Percentiles rank a stretch among this genome's conserved stretches.
These are phyloP conservation scores for Ichneumon xanthorius DNA, from an alignment of 2,888 invertebrate species.

Conservation along the genomic window DNA sequence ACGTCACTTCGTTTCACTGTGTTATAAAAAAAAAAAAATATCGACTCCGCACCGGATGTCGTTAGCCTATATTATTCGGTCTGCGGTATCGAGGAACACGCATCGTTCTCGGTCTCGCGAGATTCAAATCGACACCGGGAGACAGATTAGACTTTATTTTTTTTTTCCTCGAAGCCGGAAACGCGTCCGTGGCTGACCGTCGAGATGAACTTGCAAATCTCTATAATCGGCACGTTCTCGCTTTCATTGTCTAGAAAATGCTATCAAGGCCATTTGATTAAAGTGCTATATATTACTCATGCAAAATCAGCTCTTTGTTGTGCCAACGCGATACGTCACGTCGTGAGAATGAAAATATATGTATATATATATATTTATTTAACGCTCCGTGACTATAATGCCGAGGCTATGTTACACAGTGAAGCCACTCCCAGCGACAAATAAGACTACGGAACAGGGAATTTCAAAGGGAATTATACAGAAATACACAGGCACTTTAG, in stretches of 20 bases:
- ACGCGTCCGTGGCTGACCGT: neutral
- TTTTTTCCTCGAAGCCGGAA: neutral
- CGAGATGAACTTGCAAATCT: slow-evolving; percentile 28
- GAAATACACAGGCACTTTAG: neutral
- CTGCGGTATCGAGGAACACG: neutral
- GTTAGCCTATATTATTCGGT: neutral
- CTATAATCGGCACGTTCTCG: slow-evolving; percentile 7
- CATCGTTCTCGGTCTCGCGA: neutral
- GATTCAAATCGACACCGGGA: neutral
- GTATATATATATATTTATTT: neutral
- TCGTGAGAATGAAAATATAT: neutral
- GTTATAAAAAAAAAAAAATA: no score
- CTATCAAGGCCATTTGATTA: no score
- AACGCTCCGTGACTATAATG: slow-evolving; percentile 3
- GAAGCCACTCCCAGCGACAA: slow-evolving; percentile 2
- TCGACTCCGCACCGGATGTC: neutral
- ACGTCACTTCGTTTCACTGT: no score
- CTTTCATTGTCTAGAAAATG: neutral
- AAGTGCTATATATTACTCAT: neutral
- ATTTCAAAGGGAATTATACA: neutral
- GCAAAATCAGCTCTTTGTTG: slow-evolving; percentile 9
- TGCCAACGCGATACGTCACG: slow-evolving; percentile 1
- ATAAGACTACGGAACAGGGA: neutral
- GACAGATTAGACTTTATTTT: neutral
- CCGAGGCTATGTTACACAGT: slow-evolving; percentile 3